Percentiles rank a stretch among this genome's conserved stretches.
phyloP scores from a whole-genome alignment of 2,113 vertebrate genomes.

The Corapipo altera region DNA sequence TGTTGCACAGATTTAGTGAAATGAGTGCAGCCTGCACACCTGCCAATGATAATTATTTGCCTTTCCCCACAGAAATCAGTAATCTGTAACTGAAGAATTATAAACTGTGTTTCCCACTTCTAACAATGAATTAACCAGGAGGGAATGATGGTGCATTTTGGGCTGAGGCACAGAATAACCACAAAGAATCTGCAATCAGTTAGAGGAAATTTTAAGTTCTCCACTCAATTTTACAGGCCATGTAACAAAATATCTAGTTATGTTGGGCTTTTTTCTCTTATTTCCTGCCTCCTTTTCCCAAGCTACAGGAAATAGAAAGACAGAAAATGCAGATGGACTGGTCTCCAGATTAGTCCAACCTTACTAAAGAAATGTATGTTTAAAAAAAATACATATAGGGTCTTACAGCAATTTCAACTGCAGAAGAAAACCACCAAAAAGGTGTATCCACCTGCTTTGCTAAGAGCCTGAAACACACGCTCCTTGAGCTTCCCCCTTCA shows the following conservation, averaged over 20 bases:
- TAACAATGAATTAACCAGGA: background rate
- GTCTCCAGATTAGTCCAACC: background rate
- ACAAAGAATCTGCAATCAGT: background rate
- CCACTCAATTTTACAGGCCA: background rate
- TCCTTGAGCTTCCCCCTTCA: background rate
- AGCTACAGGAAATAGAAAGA: background rate
- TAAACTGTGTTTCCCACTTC: background rate
- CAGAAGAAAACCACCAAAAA: background rate
- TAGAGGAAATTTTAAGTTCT: background rate
- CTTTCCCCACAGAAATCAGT: background rate
- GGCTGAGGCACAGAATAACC: background rate
- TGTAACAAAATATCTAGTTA: background rate
- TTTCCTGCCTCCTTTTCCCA: background rate
- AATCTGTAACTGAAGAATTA: background rate
- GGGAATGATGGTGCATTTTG: background rate
- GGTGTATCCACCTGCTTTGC: background rate
- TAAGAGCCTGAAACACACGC: background rate
- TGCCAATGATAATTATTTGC: background rate
- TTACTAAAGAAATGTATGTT: background rate
- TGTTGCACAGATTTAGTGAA: background rate
- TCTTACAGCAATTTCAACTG: background rate
- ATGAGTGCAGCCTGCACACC: background rate
- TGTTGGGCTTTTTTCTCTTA: background rate
- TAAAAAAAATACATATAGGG: background rate
- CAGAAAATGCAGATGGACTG: background rate